Evolutionary conservation across 1,140 invertebrate species (phyloP).

Genomic region (Sarcophaga peregrina): DNA sequence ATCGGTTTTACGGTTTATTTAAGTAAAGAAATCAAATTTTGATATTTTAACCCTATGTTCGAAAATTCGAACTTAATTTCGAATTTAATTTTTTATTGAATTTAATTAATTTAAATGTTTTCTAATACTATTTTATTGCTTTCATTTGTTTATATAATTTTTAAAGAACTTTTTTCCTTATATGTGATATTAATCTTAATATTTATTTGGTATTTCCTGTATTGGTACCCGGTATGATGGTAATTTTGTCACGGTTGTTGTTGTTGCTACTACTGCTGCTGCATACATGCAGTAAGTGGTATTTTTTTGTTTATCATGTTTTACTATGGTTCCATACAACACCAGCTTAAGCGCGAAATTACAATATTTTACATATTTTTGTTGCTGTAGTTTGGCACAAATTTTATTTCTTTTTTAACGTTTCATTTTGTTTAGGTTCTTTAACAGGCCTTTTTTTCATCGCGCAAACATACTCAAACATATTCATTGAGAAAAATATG

Average conservation of each 20-base stretch:
- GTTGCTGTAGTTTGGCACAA: constrained; percentile 19
- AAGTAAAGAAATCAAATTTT: too few relatives aligned
- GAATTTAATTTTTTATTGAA: too few relatives aligned
- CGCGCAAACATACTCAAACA: not conserved
- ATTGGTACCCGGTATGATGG: not conserved
- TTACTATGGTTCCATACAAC: constrained; percentile 10
- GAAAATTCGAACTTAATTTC: too few relatives aligned
- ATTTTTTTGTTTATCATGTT: not conserved
- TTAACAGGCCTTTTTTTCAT: constrained; percentile 3
- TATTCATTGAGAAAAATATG: not conserved
- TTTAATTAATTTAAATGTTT: too few relatives aligned
- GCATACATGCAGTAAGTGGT: not conserved
- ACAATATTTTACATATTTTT: constrained; percentile 16
- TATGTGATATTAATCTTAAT: constrained; percentile 32
- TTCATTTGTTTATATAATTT: too few relatives aligned
- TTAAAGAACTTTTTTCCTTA: not conserved
- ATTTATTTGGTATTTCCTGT: constrained; percentile 35
- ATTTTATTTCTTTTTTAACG: constrained; percentile 16
- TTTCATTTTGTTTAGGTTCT: constrained; percentile 10
- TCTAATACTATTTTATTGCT: too few relatives aligned
- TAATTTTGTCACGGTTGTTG: not conserved
- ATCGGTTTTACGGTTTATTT: too few relatives aligned
- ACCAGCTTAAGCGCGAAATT: constrained; percentile 18
- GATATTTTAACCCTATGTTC: too few relatives aligned
- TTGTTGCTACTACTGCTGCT: not conserved